These are phyloP conservation scores for Shinisaurus crocodilurus DNA, from an alignment of 2,113 vertebrate genomes.

Conservation along the genomic window DNA sequence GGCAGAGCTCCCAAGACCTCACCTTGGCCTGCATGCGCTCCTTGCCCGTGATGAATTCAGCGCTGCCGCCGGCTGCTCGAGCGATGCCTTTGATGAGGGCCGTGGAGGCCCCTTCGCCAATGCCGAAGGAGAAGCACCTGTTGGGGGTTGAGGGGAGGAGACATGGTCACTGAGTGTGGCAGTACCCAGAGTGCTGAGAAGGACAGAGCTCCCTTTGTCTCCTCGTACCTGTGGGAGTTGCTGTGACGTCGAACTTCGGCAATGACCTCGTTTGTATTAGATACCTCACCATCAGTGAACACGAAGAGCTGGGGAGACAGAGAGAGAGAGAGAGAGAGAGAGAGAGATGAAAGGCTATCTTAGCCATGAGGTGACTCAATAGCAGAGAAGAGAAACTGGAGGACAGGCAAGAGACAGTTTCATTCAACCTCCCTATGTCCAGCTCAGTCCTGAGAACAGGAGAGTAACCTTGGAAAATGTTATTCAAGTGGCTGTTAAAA, in stretches of 20 bases:
- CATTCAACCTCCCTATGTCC: no score
- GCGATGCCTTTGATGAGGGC: constrained; percentile 85
- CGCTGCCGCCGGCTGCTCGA: constrained; percentile 75
- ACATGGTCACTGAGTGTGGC: background rate
- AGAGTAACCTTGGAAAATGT: no score
- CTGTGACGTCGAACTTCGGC: constrained; percentile 77
- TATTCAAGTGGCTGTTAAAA: no score
- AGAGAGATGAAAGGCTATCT: background rate
- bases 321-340: background rate
- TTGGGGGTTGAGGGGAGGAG: background rate
- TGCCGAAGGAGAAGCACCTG: constrained; percentile 89
- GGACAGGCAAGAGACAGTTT: background rate
- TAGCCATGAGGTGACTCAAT: background rate
- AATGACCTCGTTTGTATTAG: constrained; percentile 79
- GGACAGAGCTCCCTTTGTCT: background rate
- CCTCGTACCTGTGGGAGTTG: constrained; percentile 79
- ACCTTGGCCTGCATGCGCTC: constrained; percentile 88
- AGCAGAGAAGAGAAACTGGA: background rate
- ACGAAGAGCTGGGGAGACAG: constrained; percentile 80
- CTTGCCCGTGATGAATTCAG: constrained; percentile 83
- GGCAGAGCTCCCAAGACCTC: constrained; percentile 29
- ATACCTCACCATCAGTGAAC: constrained; percentile 88
- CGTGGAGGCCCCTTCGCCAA: constrained; percentile 86
- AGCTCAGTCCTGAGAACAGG: no score
- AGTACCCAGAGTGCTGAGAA: background rate